Base-by-base conservation (phyloP, 2,888 invertebrate species). In the Noctua janthina region DNA sequence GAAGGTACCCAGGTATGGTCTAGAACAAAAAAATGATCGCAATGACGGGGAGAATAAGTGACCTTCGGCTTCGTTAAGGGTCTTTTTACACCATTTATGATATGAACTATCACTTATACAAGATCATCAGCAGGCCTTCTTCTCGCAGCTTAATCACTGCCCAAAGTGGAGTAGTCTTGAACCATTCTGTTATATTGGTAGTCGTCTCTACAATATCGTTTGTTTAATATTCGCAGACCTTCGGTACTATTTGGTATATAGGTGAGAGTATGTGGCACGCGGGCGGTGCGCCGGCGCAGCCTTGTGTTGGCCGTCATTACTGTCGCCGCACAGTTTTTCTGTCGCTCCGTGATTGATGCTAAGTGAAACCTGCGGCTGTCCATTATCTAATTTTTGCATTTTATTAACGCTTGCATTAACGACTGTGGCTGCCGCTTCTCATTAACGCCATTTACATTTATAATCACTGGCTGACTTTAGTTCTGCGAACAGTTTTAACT, bases 371-470 rank as follows among this genome's bases (percentile, higher is more conserved):
- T 66, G 68, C 74, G 49, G 75, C 62, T 80, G 56, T 79, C 70
- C 78, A 81, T 75, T 79, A 79, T 77, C 78, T 72, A 79, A 83
- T 81, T 72, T 72, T 64, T 88, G 81, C 81, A 88, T 84, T 78
- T 29, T 75, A 71, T 79, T 82, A 79, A 7, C 76, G 76, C 64
- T 82, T 80, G 54, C 77, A 79, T 82, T 87, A 75, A 59, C 70
- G 75, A 70, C 46, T 66, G 56, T 66, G 69, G 59, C 68, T 67
- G 59, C 64, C 17, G 74, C 78, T 79, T 81, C 87, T 85, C 69
- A 87, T 89, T 89, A 83, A 29, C 69, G 74, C 23, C 29, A 82
- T 87, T 87, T 79, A 76, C 79, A 81, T 87, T 64, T 59, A 68
- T 82, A 80, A 85, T 80, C 49, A 51, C 59, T 51, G n/a, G 35